Evolutionary conservation across 2,797 vertebrate species (phyloP), one percentile per base, ranked within the genome.

Genomic region (Thaleichthys pacificus): DNA sequence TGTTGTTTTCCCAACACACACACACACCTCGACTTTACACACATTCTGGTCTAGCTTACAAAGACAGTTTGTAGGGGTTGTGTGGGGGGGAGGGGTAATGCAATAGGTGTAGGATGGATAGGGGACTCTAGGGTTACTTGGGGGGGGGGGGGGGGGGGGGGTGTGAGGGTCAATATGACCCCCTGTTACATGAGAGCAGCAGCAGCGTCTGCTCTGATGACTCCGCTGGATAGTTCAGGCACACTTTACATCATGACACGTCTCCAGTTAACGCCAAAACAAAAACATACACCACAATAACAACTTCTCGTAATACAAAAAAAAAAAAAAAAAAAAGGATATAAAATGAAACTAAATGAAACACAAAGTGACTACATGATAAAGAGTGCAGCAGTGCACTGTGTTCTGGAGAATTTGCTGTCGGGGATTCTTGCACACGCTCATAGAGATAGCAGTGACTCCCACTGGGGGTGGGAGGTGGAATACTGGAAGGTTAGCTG

Each of bases 21-120:
- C 57, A n/a, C 11, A 42, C 38, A 75, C 80, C 63, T 26, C 66
- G 49, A 71, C 82, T 84, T 81, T 88, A 88, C 90, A 87, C 82
- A 82, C 83, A 89, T 89, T 90, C 85, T 72, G 71, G 82, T 85
- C 92, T 93, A 97, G 96, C 95, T 97, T 94, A 95, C 94, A 89
- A 86, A 88, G 90, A 91, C 93, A 86, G 92, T 86, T 92, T 82
- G 79, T 84, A 84, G 85, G 79, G 85, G 89, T 76, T 84, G 81
- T 87, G 84, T 80, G 79, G 88, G 86, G 88, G 21, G 3, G 28
- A 67, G 86, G 69, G 71, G 74, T 90, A 89, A 90, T 90, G 89
- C 88, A 80, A 67, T 88, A 84, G 85, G 86, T 88, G 80, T 81
- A 38, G 30, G 78, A 87, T 88, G 82, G 87, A 90, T 79, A 89